phyloP scores from a whole-genome alignment of 2,888 invertebrate genomes.

The Agrotis ipsilon region DNA sequence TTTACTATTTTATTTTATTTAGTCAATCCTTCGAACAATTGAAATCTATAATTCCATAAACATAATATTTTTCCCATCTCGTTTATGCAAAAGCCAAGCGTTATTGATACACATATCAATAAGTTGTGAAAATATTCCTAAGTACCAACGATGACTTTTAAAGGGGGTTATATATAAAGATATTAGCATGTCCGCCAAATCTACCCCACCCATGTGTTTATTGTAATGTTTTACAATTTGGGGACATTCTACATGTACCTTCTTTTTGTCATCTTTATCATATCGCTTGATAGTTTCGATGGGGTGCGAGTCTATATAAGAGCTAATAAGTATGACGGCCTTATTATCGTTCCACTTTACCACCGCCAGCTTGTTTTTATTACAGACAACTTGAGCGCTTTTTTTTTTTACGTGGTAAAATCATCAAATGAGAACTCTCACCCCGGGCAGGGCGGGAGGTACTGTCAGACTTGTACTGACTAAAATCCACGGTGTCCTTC shows the following conservation, averaged over 20 bases:
- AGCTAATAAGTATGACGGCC: slow-evolving; percentile 24
- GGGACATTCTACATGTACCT: slow-evolving; percentile 15
- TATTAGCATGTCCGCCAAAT: neutral
- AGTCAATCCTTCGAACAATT: slow-evolving; percentile 2
- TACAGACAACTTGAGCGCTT: too few species aligned
- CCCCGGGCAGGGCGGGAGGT: too few species aligned
- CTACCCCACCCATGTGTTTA: neutral
- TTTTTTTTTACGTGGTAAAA: too few species aligned
- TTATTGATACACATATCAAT: slow-evolving; percentile 28
- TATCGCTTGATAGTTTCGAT: slow-evolving; percentile 15
- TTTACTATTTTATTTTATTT: slow-evolving; percentile 1
- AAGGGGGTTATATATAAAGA: neutral
- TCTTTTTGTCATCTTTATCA: slow-evolving; percentile 20
- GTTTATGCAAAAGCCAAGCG: slow-evolving; percentile 11
- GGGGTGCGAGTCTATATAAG: slow-evolving; percentile 24
- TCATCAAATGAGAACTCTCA: too few species aligned
- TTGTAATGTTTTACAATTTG: slow-evolving; percentile 10
- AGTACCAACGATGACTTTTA: slow-evolving; percentile 25
- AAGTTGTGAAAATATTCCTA: slow-evolving; percentile 29
- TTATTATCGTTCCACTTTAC: slow-evolving; percentile 29
- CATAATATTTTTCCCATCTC: neutral
- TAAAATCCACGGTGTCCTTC: too few species aligned
- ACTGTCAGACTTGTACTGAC: too few species aligned
- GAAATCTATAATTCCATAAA: neutral
- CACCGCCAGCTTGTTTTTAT: slow-evolving; percentile 2